phyloP scores from a whole-genome alignment of 2,888 invertebrate genomes.

The Apeira syringaria region DNA sequence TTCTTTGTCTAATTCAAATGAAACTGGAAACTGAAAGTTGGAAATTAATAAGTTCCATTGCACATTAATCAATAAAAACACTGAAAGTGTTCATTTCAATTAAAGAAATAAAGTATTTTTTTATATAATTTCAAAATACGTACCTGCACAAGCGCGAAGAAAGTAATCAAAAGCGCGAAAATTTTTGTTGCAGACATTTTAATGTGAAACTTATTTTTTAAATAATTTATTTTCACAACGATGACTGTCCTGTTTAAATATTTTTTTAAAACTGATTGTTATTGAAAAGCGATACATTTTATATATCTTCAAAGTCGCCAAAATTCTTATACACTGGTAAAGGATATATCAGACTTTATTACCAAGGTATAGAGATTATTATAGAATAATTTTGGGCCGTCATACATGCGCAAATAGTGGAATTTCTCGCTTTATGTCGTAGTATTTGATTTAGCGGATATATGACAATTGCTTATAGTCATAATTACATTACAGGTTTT shows the following conservation, averaged over 20 bases:
- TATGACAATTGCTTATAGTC: slow-evolving; percentile 8
- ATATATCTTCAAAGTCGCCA: neutral
- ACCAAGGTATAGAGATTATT: neutral
- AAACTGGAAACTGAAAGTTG: too few relatives aligned
- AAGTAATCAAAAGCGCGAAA: slow-evolving; percentile 11
- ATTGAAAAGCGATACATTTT: neutral
- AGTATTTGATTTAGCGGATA: slow-evolving; percentile 4
- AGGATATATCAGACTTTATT: neutral
- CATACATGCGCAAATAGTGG: too few relatives aligned
- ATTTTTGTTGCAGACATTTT: neutral
- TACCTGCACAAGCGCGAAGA: slow-evolving; percentile 36
- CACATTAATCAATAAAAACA: too few relatives aligned
- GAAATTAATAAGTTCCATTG: too few relatives aligned
- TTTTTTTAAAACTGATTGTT: neutral
- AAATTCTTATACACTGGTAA: neutral
- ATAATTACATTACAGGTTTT: too few relatives aligned
- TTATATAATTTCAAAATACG: neutral
- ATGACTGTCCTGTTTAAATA: neutral
- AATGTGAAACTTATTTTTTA: neutral
- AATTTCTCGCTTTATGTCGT: neutral
- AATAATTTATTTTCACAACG: neutral
- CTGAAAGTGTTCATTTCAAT: too few relatives aligned
- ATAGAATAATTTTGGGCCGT: too few relatives aligned
- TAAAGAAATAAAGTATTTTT: too few relatives aligned
- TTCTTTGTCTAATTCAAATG: too few relatives aligned